Conservation (phyloP, 2,797 vertebrate genomes). For the Lithobates sylvaticus region DNA sequence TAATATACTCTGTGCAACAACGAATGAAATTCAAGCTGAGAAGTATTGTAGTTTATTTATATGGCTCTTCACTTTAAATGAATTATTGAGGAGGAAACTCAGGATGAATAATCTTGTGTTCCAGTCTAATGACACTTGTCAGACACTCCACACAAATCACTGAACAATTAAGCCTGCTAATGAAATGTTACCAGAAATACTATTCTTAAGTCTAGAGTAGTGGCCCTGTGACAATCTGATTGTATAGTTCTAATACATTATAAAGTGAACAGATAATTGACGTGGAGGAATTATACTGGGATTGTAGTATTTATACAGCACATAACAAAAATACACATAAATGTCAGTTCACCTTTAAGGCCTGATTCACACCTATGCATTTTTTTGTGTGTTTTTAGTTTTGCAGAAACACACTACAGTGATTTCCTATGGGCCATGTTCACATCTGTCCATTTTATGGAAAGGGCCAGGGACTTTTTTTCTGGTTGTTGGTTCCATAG, state of each 20-base stretch:
- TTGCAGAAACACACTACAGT: too few species aligned
- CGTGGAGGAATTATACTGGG: not conserved
- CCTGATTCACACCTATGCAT: too few species aligned
- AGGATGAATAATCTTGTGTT: constrained; percentile 39
- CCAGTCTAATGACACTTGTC: constrained; percentile 18
- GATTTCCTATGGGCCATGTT: too few species aligned
- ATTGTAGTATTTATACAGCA: not conserved
- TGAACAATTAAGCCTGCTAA: not conserved
- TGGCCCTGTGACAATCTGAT: not conserved
- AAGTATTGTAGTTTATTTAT: constrained; percentile 13
- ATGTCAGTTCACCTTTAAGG: too few species aligned
- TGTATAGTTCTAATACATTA: not conserved
- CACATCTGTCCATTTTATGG: too few species aligned
- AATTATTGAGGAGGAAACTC: constrained; percentile 49
- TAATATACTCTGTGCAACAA: constrained; percentile 1
- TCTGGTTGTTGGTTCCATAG: too few species aligned
- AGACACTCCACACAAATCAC: constrained; percentile 19
- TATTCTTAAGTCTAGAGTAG: not conserved
- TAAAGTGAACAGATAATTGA: not conserved
- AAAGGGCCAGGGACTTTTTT: too few species aligned
- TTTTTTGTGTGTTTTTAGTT: too few species aligned
- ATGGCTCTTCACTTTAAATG: constrained; percentile 25
- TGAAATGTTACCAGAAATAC: constrained; percentile 13
- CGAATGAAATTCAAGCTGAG: constrained; percentile 26
- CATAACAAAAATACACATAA: too few species aligned